Evolutionary conservation across 2,113 vertebrate species (phyloP).

Genomic region (Laticauda laticaudata): DNA sequence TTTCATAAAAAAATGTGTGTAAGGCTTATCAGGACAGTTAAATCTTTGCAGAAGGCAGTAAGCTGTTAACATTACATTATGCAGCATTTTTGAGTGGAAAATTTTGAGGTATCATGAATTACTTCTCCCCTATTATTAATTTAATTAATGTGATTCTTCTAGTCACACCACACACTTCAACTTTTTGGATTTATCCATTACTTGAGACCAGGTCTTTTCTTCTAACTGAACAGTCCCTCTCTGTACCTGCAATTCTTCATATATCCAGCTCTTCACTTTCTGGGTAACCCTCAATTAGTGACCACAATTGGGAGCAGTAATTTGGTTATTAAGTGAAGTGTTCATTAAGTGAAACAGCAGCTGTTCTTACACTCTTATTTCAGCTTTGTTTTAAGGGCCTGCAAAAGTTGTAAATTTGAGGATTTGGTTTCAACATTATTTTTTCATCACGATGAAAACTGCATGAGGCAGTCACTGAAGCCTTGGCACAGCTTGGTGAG

Average conservation of each 20-base stretch:
- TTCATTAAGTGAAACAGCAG: background rate
- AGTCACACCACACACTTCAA: background rate
- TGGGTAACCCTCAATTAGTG: background rate
- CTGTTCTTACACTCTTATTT: background rate
- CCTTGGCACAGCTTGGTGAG: background rate
- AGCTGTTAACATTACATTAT: background rate
- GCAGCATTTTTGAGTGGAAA: background rate
- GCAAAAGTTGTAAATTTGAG: background rate
- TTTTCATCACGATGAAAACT: background rate
- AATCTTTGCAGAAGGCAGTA: background rate
- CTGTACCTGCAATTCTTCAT: background rate
- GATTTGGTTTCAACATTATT: background rate
- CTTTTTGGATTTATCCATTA: background rate
- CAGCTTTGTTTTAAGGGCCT: background rate
- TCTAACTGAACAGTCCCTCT: background rate
- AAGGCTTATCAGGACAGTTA: background rate
- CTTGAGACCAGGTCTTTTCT: background rate
- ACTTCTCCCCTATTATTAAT: background rate
- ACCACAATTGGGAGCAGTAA: background rate
- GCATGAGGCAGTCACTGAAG: background rate
- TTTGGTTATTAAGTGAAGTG: background rate
- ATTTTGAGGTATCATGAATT: background rate
- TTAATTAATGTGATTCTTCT: background rate
- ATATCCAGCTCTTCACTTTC: background rate
- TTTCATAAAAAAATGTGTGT: background rate